Evolutionary conservation across 2,888 invertebrate species (phyloP), one percentile per base, ranked within the genome.

Genomic region (Ophion ellenae): DNA sequence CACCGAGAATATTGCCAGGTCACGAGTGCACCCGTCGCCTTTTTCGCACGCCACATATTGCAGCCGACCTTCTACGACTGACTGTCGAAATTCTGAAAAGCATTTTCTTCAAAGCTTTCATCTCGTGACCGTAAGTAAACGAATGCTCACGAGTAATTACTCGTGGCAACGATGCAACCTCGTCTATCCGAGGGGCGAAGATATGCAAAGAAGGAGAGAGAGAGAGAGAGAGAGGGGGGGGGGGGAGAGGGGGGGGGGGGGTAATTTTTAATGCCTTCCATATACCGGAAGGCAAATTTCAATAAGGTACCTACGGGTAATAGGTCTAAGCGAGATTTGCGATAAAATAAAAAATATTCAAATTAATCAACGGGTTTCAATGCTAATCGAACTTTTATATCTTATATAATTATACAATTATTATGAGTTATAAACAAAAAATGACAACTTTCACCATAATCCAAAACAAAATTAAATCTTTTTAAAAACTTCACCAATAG

Each of bases 101-200:
- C 11, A 10, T 14, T n/a, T n/a, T n/a, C n/a, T 47, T 14, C 20
- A 11, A 20, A 67, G 66, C 64, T 45, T 66, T 67, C 40, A 40
- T 69, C 77, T 36, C 47, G 47, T 20, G 24, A 53, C 70, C 47
- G 20, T 10, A 17, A 70, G 53, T 28, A 70, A 11, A 20, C 20
- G 14, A 70, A 70, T 53, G 24, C 53, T 53, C 24, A 28, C 70
- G 53, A 2, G 53, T 53, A 53, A 70, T 53, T 28, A 47, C 14
- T 47, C 70, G 28, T 28, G 47, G 28, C 47, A 70, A 70, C 28
- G 40, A 66, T 28, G 70, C 53, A 70, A 28, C 11, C 24, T 14
- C 24, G 53, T 70, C 57, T 24, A 53, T 47, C 6, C n/a, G n/a
- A 70, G 28, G 17, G 28, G 32, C 32, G 32, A 32, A 64, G 32